Conservation (phyloP, 2,888 invertebrate genomes). For the Cyclophora albipunctata region DNA sequence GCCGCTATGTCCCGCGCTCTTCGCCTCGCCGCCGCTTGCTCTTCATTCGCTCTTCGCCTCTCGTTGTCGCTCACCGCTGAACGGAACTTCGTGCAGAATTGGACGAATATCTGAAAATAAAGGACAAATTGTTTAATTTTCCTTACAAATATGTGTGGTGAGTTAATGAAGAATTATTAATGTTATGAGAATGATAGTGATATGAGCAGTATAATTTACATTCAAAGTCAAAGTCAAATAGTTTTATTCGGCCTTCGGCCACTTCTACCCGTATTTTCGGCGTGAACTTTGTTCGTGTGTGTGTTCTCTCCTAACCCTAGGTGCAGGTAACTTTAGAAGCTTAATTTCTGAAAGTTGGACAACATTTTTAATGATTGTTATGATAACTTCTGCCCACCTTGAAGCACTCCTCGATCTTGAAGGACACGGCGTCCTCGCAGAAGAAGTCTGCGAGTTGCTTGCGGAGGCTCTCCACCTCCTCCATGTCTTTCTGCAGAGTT, state of each 20-base stretch:
- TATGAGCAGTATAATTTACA: neutral
- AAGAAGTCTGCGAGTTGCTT: constrained; percentile 92
- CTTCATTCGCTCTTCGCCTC: constrained; percentile 86
- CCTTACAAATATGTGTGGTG: too few species aligned
- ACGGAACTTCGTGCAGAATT: constrained; percentile 90
- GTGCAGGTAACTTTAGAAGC: too few species aligned
- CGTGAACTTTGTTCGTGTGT: too few species aligned
- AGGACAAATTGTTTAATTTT: too few species aligned
- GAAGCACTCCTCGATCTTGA: constrained; percentile 96
- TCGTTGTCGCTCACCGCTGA: constrained; percentile 91
- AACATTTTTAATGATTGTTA: too few species aligned
- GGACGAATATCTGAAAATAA: constrained; percentile 75
- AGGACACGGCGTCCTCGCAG: constrained; percentile 92
- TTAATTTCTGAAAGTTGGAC: too few species aligned
- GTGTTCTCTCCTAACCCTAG: too few species aligned
- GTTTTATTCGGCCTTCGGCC: too few species aligned
- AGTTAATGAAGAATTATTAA: neutral
- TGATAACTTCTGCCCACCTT: constrained; percentile 66
- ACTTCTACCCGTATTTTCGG: too few species aligned
- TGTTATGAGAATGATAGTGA: too few species aligned
- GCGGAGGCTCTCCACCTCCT: constrained; percentile 86
- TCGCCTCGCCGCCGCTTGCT: constrained; percentile 84
- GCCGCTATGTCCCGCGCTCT: constrained; percentile 74
- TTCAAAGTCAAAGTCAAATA: too few species aligned
- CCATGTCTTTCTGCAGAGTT: constrained; percentile 85